Evolutionary conservation across 2,888 invertebrate species (phyloP).

Genomic region (Caenorhabditis sp.): DNA sequence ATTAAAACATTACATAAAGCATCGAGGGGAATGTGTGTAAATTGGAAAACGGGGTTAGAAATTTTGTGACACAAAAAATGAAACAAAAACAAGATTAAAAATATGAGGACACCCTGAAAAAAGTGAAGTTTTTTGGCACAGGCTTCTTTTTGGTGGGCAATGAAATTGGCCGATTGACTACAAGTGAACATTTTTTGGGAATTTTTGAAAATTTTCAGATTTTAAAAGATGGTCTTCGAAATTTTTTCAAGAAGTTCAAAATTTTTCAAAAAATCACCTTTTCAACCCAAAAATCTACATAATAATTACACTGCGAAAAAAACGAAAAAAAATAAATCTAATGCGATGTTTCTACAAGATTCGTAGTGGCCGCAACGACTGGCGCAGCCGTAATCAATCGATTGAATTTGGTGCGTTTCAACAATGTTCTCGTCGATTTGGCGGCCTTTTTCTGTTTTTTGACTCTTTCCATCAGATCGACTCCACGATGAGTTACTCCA

Average conservation of each 20-base stretch:
- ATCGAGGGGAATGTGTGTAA: not conserved
- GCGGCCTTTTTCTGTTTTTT: slow-evolving; percentile 69
- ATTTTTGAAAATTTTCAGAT: not conserved
- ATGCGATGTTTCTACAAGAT: slow-evolving; percentile 34
- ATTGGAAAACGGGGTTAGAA: too few species aligned
- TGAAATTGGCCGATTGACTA: not conserved
- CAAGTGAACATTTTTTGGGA: not conserved
- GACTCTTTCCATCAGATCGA: slow-evolving; percentile 67
- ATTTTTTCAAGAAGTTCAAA: too few species aligned
- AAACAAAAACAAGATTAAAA: too few species aligned
- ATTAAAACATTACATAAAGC: not conserved
- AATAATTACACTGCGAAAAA: not conserved
- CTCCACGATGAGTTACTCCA: slow-evolving; percentile 68
- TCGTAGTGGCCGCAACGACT: slow-evolving; percentile 13
- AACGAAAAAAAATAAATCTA: slow-evolving; percentile 7
- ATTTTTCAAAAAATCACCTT: too few species aligned
- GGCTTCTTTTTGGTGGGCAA: not conserved
- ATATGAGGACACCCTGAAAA: too few species aligned
- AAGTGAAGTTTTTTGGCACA: too few species aligned
- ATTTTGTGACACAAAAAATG: too few species aligned
- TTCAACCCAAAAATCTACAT: too few species aligned
- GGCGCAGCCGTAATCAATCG: slow-evolving; percentile 37
- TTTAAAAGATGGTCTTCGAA: too few species aligned
- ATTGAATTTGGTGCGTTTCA: slow-evolving; percentile 61
- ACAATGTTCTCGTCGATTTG: slow-evolving; percentile 63